Evolutionary conservation across 2,888 invertebrate genomes (phyloP).

Genomic region (Polyommatus icarus): DNA sequence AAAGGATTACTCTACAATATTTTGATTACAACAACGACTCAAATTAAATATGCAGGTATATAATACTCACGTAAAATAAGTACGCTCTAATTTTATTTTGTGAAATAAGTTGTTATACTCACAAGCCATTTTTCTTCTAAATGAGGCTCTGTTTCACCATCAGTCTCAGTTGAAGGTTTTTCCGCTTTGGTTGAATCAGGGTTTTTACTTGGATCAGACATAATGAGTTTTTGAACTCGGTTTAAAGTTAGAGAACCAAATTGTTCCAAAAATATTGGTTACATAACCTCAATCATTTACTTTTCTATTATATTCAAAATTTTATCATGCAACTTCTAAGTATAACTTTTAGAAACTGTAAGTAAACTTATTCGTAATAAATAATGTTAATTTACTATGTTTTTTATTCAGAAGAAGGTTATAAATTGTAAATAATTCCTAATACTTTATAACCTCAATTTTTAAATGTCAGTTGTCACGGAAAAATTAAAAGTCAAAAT

Average conservation of each 20-base stretch:
- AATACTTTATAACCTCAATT: not conserved
- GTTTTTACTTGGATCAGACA: slow-evolving; percentile 40
- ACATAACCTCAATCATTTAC: slow-evolving; percentile 16
- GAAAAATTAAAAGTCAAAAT: not conserved
- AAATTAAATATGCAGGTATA: not conserved
- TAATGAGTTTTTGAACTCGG: not conserved
- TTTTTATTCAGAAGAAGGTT: not conserved
- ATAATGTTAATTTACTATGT: not conserved
- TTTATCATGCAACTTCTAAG: not conserved
- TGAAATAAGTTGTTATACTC: slow-evolving; percentile 39
- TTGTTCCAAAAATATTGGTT: not conserved
- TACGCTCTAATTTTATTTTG: not conserved
- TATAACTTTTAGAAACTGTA: slow-evolving; percentile 1
- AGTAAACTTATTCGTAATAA: not conserved
- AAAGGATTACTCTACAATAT: not conserved
- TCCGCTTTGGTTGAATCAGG: slow-evolving; percentile 37
- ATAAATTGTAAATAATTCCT: not conserved
- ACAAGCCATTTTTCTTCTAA: slow-evolving; percentile 66
- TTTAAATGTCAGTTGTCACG: not conserved
- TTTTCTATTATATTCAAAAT: not conserved
- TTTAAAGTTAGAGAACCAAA: not conserved
- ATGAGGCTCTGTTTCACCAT: slow-evolving; percentile 39
- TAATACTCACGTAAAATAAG: not conserved
- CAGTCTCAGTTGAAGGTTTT: slow-evolving; percentile 32
- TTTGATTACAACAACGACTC: not conserved